A percentile compares a stretch with the other conserved stretches of the same genome.
Evolutionary conservation across 2,113 vertebrate genomes (phyloP).

Genomic region (Eubucco bourcierii): DNA sequence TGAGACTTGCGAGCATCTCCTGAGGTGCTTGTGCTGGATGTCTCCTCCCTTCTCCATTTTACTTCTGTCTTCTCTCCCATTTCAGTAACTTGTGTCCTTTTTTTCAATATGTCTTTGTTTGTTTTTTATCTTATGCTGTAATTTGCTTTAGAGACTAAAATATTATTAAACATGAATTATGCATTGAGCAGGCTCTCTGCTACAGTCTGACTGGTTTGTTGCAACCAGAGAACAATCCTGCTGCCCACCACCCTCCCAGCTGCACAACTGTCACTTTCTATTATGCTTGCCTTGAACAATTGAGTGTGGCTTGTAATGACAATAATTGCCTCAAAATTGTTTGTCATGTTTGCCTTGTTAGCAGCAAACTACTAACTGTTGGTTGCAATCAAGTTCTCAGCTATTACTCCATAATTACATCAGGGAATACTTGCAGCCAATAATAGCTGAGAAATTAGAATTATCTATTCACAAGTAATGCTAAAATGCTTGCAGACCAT

Average conservation of each 20-base stretch:
- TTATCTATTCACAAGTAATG: slow-evolving; percentile 22
- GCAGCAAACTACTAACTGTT: slow-evolving; percentile 66
- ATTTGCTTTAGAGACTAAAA: slow-evolving; percentile 52
- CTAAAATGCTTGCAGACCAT: slow-evolving; percentile 27
- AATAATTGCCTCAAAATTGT: slow-evolving; percentile 72
- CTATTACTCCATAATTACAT: slow-evolving; percentile 62
- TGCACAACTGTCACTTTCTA: slow-evolving; percentile 70
- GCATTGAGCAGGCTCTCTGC: slow-evolving; percentile 31
- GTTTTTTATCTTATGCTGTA: slow-evolving; percentile 22
- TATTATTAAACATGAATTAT: slow-evolving; percentile 61
- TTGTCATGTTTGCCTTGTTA: slow-evolving; percentile 72
- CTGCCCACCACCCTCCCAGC: slow-evolving; percentile 40
- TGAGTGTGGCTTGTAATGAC: slow-evolving; percentile 66
- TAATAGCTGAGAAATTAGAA: slow-evolving; percentile 56
- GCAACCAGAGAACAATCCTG: slow-evolving; percentile 28
- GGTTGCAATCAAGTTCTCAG: slow-evolving; percentile 63
- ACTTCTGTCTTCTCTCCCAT: background rate
- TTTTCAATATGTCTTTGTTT: background rate
- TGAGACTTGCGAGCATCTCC: background rate
- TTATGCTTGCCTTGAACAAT: slow-evolving; percentile 53
- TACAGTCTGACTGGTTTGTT: slow-evolving; percentile 27
- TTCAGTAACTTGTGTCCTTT: background rate
- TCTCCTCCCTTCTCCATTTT: background rate
- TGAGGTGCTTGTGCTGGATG: background rate
- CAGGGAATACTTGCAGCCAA: slow-evolving; percentile 55